Evolutionary conservation across 2,888 invertebrate species (phyloP).

Genomic region (Lymantria dispar): DNA sequence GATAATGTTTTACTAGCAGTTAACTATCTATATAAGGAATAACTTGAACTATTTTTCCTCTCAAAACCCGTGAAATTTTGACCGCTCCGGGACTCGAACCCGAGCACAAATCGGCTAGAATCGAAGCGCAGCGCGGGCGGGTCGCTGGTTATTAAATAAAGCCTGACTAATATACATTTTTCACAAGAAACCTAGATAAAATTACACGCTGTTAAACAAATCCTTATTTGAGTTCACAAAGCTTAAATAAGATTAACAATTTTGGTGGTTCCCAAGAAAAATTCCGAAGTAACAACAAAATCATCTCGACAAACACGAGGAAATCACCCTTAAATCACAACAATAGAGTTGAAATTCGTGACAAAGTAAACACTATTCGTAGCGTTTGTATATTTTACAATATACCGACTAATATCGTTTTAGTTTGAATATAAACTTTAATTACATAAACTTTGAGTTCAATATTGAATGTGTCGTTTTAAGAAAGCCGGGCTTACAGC

Average conservation of each 20-base stretch:
- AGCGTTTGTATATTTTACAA: conserved; percentile 38
- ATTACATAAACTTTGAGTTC: neutral
- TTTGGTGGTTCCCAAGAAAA: conserved; percentile 36
- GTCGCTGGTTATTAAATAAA: neutral
- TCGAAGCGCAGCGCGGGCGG: no score
- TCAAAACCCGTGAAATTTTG: no score
- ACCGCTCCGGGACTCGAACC: no score
- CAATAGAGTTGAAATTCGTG: conserved; percentile 44
- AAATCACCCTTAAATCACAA: conserved; percentile 41
- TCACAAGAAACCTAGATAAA: conserved; percentile 25
- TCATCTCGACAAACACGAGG: conserved; percentile 30
- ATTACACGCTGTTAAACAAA: conserved; percentile 26
- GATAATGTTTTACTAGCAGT: no score
- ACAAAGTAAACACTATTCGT: conserved; percentile 49
- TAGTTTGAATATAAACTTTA: conserved; percentile 9
- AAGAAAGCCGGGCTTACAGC: neutral
- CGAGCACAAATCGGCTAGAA: no score
- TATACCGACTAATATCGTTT: conserved; percentile 19
- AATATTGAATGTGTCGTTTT: neutral
- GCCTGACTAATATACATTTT: conserved; percentile 19
- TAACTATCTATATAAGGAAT: no score
- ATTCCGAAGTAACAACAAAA: conserved; percentile 32
- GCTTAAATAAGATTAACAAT: conserved; percentile 38
- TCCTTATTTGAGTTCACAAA: conserved; percentile 26
- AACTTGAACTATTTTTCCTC: no score